Evolutionary conservation across 2,113 vertebrate species (phyloP).

Genomic region (Entomyzon cyanotis): DNA sequence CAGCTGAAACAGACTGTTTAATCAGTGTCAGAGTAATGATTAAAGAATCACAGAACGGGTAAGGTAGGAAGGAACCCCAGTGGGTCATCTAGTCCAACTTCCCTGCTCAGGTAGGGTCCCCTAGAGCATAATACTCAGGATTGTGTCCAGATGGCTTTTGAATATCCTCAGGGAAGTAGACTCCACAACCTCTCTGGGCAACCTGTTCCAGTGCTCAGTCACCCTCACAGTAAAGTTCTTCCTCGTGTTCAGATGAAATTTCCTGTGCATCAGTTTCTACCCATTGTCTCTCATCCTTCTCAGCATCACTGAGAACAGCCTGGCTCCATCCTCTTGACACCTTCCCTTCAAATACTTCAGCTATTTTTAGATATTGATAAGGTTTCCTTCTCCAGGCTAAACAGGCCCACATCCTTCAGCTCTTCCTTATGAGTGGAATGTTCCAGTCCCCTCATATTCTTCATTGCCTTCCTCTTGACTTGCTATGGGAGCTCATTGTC

Average conservation of each 20-base stretch:
- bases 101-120: not conserved
- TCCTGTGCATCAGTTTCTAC: not conserved
- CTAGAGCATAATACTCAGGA: not conserved
- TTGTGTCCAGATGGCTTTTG: not conserved
- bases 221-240: not conserved
- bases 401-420: not conserved
- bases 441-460: not conserved
- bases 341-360: not conserved
- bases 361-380: not conserved
- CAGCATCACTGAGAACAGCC: not conserved
- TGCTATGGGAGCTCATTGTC: not conserved
- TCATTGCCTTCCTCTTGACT: not conserved
- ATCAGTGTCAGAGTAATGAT: not conserved
- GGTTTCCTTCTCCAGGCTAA: not conserved
- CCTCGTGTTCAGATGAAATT: not conserved
- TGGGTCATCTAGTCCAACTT: not conserved
- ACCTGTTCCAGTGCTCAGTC: not conserved
- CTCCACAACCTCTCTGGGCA: not conserved
- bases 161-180: not conserved
- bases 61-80: not conserved
- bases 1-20: not conserved
- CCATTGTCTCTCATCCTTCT: not conserved
- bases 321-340: not conserved
- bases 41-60: not conserved
- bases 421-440: not conserved